Base-by-base conservation (phyloP, 2,113 vertebrate genomes). In the Junco hyemalis region DNA sequence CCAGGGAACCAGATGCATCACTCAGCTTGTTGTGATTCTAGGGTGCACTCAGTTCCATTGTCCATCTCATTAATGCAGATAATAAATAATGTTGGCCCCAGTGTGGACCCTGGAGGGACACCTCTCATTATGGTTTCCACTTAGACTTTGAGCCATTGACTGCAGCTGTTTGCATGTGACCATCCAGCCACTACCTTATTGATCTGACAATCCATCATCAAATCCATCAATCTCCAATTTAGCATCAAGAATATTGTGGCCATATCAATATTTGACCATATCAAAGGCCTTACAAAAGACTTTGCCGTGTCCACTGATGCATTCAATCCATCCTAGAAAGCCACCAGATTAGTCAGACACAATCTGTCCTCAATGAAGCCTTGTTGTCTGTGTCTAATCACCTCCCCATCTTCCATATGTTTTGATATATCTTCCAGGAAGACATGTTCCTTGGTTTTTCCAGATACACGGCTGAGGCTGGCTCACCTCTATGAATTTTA, bases 1-100 rank as follows among this genome's bases (percentile, higher is more conserved):
- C 9, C 50, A 60, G 24, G 0, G 0, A 59, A 44, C 21, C 15
- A 50, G 33, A 31, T 56, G 23, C 4, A 31, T 14, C 18, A 24
- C 7, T 65, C 14, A 50, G 17, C 4, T 70, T 31, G 5, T 8
- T 70, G 14, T 36, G 6, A 69, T 56, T 23, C 10, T 16, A 60
- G 14, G 5, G 12, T 48, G 20, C 19, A 59, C 22, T 71, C 57
- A 68, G 6, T 72, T 25, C 6, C 28, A 40, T 7, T 42, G 13
- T 68, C 31, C 28, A 6, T 42, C 15, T 64, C 31, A 24, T 8
- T 77, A 38, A 44, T 35, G 18, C 17, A 36, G 10, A 40, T 36
- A 29, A 19, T 42, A 60, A 73, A 28, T 26, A 81, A 60, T 24
- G 19, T 25, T 64, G 9, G 23, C 42, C 42, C 21, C 15, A 40